phyloP scores from a whole-genome alignment of 2,113 vertebrate genomes.

The Ia io region DNA sequence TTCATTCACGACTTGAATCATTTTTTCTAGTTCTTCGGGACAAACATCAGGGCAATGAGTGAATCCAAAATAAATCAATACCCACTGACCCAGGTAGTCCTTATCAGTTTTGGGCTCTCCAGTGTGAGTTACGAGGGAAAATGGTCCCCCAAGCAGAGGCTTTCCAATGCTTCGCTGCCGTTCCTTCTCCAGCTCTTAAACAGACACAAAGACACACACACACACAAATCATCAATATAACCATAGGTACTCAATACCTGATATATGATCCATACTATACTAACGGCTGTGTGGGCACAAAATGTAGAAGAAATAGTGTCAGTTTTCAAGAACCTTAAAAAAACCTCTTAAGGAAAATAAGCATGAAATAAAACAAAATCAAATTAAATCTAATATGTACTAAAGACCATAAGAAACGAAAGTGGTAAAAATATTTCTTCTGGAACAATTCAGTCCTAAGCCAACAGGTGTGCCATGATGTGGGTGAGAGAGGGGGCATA shows the following conservation, averaged over 20 bases:
- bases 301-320: background rate
- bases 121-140: slow-evolving; percentile 90
- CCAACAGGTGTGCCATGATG: too few species aligned
- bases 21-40: slow-evolving; percentile 97
- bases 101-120: slow-evolving; percentile 86
- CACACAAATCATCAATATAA: background rate
- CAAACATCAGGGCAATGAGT: slow-evolving; percentile 99
- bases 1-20: slow-evolving; percentile 94
- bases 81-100: slow-evolving; percentile 94
- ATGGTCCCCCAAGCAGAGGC: slow-evolving; percentile 93
- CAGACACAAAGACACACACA: background rate
- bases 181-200: slow-evolving; percentile 89
- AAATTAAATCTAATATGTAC: background rate
- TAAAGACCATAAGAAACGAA: background rate
- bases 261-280: background rate
- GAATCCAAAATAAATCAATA: slow-evolving; percentile 97
- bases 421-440: background rate
- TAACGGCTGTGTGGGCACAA: background rate
- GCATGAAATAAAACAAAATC: background rate
- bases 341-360: slow-evolving; percentile 25
- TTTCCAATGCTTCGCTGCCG: slow-evolving; percentile 89
- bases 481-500: accelerated
- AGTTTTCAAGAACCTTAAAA: slow-evolving; percentile 14
- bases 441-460: background rate
- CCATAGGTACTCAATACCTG: background rate